Conservation (phyloP, 1,140 invertebrate species). For the Cecropterus lyciades region DNA sequence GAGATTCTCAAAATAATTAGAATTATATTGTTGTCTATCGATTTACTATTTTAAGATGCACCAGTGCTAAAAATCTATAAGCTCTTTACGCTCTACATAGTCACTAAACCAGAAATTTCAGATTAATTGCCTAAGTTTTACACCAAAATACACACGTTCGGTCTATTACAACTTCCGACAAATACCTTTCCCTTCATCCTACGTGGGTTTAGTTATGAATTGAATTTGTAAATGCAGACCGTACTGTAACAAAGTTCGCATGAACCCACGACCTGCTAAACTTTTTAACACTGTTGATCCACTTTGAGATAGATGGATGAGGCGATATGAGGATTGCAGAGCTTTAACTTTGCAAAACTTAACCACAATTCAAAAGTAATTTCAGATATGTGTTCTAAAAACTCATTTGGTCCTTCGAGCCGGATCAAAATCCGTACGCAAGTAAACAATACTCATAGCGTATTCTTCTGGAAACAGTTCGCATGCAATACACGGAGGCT, state of each 20-base stretch:
- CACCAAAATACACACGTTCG: conserved; percentile 4
- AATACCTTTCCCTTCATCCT: not conserved
- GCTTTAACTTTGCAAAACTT: conserved; percentile 27
- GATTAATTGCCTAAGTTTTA: not conserved
- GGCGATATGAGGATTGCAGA: conserved; percentile 24
- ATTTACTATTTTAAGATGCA: not conserved
- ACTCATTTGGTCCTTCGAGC: conserved; percentile 34
- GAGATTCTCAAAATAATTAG: too few relatives aligned
- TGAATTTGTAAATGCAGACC: conserved; percentile 22
- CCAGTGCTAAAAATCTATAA: not conserved
- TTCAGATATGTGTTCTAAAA: conserved; percentile 27
- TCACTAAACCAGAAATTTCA: not conserved
- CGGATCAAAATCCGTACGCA: conserved; percentile 23
- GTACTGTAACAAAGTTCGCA: conserved; percentile 19
- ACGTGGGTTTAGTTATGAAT: conserved; percentile 9
- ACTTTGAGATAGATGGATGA: conserved; percentile 35
- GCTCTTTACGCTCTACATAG: not conserved
- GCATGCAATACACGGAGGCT: conserved; percentile 49
- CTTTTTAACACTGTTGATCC: conserved; percentile 33
- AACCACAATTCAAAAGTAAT: conserved; percentile 21
- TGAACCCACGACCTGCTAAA: conserved; percentile 28
- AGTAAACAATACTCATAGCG: conserved; percentile 29
- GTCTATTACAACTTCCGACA: not conserved
- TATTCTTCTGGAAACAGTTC: conserved; percentile 44
- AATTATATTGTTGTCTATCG: too few relatives aligned